These are phyloP conservation scores for Pseudonaja textilis DNA, from an alignment of 2,113 vertebrate species.

Conservation along the genomic window DNA sequence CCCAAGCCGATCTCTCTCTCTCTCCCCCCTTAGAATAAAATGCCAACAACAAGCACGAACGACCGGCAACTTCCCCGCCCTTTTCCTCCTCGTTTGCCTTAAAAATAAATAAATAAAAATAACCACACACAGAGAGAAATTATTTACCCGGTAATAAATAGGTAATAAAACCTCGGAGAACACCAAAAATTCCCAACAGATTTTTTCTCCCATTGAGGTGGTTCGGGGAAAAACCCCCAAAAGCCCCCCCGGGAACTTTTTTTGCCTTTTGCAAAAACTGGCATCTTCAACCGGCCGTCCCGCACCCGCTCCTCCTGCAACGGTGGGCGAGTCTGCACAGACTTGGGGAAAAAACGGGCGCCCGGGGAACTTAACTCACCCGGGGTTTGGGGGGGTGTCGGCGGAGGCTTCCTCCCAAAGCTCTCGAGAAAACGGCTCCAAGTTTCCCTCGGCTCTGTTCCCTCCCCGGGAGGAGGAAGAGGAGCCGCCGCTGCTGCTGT, in stretches of 20 bases:
- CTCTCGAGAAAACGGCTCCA: background rate
- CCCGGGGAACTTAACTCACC: background rate
- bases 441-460: background rate
- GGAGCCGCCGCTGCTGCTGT: too few species aligned
- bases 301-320: background rate
- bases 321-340: background rate
- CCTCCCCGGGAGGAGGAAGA: background rate
- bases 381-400: background rate
- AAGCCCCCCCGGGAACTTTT: background rate
- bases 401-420: background rate
- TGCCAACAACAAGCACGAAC: background rate
- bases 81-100: background rate
- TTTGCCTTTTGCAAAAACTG: background rate
- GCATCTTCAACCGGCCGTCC: background rate
- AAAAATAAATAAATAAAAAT: background rate
- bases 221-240: too few species aligned
- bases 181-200: background rate
- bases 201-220: too few species aligned
- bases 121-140: background rate
- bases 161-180: background rate
- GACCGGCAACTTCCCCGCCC: background rate
- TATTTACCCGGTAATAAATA: too few species aligned
- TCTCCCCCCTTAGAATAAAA: background rate
- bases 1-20: background rate
- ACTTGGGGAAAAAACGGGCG: background rate